Conservation (phyloP, 2,113 vertebrate genomes). For the Talpa occidentalis region DNA sequence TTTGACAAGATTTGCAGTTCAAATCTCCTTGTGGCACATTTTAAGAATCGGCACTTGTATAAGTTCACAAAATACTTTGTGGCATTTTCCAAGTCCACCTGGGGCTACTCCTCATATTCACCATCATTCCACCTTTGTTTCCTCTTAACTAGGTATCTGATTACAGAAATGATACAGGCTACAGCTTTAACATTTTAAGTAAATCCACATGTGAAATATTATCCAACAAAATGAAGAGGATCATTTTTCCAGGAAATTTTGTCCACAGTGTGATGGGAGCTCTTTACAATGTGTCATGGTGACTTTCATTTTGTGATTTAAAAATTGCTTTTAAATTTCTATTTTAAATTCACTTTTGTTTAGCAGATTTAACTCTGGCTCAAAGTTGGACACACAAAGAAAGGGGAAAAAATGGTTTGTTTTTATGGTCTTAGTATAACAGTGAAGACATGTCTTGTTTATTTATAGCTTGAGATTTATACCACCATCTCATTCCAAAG, state of each 20-base stretch:
- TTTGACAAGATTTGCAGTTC: no score
- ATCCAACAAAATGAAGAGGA: neutral
- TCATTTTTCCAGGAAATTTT: neutral
- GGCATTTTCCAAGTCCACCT: neutral
- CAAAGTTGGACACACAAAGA: slow-evolving; percentile 32
- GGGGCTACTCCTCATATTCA: neutral
- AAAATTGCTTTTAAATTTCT: neutral
- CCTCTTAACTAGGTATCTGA: neutral
- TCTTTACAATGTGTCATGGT: neutral
- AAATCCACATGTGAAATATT: neutral
- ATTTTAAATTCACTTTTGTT: slow-evolving; percentile 1
- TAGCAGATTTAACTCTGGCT: slow-evolving; percentile 17
- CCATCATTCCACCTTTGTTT: neutral
- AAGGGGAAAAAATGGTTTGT: neutral
- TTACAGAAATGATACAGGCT: neutral
- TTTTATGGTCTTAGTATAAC: slow-evolving; percentile 48
- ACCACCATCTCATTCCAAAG: slow-evolving; percentile 47
- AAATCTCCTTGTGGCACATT: neutral
- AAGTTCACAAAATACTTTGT: neutral
- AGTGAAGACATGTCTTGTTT: slow-evolving; percentile 5
- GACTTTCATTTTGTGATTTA: neutral
- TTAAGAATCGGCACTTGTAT: neutral
- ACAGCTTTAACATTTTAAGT: neutral
- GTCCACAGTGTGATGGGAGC: neutral
- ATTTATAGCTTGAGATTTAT: slow-evolving; percentile 61